Conservation (phyloP, 1,140 invertebrate genomes). For the Rhopalosiphum maidis region DNA sequence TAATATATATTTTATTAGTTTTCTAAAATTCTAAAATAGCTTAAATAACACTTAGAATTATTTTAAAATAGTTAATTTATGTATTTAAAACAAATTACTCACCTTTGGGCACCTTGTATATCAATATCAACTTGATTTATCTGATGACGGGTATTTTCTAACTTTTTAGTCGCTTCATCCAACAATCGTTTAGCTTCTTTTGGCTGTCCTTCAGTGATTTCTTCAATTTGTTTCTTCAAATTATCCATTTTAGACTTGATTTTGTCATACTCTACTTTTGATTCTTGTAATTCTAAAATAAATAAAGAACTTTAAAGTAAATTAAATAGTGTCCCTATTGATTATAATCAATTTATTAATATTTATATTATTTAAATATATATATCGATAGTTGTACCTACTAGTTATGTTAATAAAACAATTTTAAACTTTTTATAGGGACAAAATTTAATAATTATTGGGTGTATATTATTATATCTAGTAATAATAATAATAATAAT, state of each 20-base stretch:
- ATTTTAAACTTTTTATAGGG: too few relatives aligned
- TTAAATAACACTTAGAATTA: background rate
- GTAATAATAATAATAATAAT: too few relatives aligned
- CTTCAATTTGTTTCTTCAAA: constrained; percentile 78
- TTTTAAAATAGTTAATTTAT: background rate
- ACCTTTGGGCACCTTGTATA: constrained; percentile 83
- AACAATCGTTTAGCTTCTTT: constrained; percentile 77
- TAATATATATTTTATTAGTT: background rate
- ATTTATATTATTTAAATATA: background rate
- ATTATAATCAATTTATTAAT: background rate
- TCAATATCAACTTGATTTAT: constrained; percentile 80
- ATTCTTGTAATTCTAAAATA: constrained; percentile 68
- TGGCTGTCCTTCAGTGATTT: constrained; percentile 74
- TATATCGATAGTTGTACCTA: background rate
- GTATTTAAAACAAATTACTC: constrained; percentile 40
- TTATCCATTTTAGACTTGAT: constrained; percentile 69
- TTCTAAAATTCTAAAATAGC: background rate
- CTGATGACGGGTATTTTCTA: constrained; percentile 75
- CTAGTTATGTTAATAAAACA: background rate
- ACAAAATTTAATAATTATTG: too few relatives aligned
- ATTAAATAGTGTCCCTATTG: background rate
- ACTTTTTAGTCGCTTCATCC: constrained; percentile 71
- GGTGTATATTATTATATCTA: too few relatives aligned
- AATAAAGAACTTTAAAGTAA: constrained; percentile 12
- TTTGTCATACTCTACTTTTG: constrained; percentile 67